Percentiles rank a stretch among this genome's conserved stretches.
phyloP scores from a whole-genome alignment of 2,113 vertebrate species.

The Dascyllus trimaculatus region DNA sequence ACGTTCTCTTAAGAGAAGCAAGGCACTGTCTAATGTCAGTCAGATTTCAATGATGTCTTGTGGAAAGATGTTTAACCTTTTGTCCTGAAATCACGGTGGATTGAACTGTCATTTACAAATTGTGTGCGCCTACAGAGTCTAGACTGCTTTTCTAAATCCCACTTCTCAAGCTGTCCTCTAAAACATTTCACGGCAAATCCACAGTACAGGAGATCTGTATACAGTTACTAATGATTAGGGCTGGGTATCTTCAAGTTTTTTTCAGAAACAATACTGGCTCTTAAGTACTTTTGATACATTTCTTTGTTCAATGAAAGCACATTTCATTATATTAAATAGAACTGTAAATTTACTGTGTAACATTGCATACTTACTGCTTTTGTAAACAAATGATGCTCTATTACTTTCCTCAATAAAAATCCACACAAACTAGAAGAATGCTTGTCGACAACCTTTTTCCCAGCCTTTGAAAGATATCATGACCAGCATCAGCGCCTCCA shows the following conservation, averaged over 20 bases:
- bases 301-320: conserved; percentile 72
- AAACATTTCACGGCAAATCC: conserved; percentile 40
- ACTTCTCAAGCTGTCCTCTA: conserved; percentile 46
- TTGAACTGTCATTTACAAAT: conserved; percentile 57
- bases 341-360: conserved; percentile 66
- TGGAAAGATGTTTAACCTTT: conserved; percentile 52
- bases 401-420: conserved; percentile 80
- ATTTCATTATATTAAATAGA: conserved; percentile 58
- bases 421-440: conserved; percentile 29
- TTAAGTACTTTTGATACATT: conserved; percentile 70
- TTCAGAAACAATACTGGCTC: conserved; percentile 48
- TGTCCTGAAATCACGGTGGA: conserved; percentile 41
- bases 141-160: conserved; percentile 45
- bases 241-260: conserved; percentile 43
- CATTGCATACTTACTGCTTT: conserved; percentile 70
- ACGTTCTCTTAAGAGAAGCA: conserved; percentile 6
- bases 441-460: conserved; percentile 13
- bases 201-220: conserved; percentile 40
- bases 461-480: background rate
- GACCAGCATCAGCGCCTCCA: background rate
- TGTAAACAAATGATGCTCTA: conserved; percentile 73
- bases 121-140: conserved; percentile 57
- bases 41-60: conserved; percentile 49
- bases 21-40: conserved; percentile 52
- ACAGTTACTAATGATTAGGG: conserved; percentile 38